Base-by-base conservation (phyloP, 2,113 vertebrate species). In the Micromys minutus region DNA sequence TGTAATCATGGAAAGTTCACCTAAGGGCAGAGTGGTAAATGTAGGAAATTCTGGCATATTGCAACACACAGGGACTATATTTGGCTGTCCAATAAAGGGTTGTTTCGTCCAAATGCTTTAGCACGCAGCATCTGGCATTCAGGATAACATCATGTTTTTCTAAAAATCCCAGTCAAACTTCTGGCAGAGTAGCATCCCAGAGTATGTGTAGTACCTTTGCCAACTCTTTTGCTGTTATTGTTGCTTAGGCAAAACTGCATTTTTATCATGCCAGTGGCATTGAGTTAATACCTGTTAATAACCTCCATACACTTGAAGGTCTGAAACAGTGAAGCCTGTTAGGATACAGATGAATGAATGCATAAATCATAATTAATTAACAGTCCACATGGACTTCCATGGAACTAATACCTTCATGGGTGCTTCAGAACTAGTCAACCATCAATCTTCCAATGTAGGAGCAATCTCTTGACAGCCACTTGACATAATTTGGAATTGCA, bases 81-180 rank as follows among this genome's bases (percentile, higher is more conserved):
- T 98, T 97, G 96, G 95, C 95, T 59, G 91, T 94, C 52, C 95
- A 93, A 87, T 96, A 96, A 96, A 95, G 88, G 85, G 96, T 93
- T 92, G 75, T 52, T 94, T 93, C 29, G 31, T 97, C 95, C 96
- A 97, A 95, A 92, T 95, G 79, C 81, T 96, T 97, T 92, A 97
- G 95, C 97, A 96, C 12, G 69, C 94, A 96, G 97, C 96, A 97
- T 97, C 97, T 97, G 97, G 97, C 90, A 89, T 96, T 97, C 74
- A 91, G 95, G 96, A 97, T 95, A 97, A 94, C 92, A 97, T 94
- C 95, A 94, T 97, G 94, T 96, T 98, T 97, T 97, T 94, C 92
- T 97, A 65, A 96, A 98, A 97, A 83, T 74, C 89, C 63, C 69
- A 83, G 88, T 96, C 80, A 85, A 93, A 90, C 50, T 93, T 94